Evolutionary conservation across 2,797 vertebrate genomes (phyloP), one percentile per base, ranked within the genome.

Genomic region (Stomatorhinus walkeri): DNA sequence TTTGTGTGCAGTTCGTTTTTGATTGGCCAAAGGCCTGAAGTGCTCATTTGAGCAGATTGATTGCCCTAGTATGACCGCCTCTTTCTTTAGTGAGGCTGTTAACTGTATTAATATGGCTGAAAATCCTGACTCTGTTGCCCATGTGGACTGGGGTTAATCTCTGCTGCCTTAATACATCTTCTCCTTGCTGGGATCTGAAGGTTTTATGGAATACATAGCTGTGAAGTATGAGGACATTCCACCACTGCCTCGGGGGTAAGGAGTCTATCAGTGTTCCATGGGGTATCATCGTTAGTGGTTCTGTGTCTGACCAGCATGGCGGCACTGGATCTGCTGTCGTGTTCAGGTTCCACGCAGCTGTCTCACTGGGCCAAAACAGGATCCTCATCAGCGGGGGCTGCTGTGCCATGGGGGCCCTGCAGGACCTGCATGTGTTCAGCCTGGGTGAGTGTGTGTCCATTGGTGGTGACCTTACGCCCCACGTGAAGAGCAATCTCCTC

Each of bases 151-250:
- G 12, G 87, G 68, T 52, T 88, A 22, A 12, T 46, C 40, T 40
- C 22, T 36, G 16, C 46, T 28, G 28, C 19, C 19, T 43, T 24
- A 22, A 72, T 59, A 2, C 19, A 36, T 68, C 52, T 86, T n/a
- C n/a, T 86, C 59, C 9, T 54, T 4, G 36, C 12, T 54, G 52
- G 85, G 61, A 1, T 24, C 84, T 92, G 81, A 90, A 98, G 97
- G 96, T 91, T 97, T 96, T 91, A 98, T 98, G 97, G 97, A 98
- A 93, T 98, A 97, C 93, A 94, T 94, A 91, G 92, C 96, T 91
- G 96, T 98, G 88, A 96, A 95, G 91, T 93, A 92, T 89, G 93
- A 93, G 59, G 96, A 94, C 93, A 94, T 95, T 94, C 94, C 95
- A 83, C 95, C 96, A 0, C 90, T 96, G 92, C 95, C 96, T 89